Evolutionary conservation across 2,888 invertebrate species (phyloP).

Genomic region (Cephus runcator): DNA sequence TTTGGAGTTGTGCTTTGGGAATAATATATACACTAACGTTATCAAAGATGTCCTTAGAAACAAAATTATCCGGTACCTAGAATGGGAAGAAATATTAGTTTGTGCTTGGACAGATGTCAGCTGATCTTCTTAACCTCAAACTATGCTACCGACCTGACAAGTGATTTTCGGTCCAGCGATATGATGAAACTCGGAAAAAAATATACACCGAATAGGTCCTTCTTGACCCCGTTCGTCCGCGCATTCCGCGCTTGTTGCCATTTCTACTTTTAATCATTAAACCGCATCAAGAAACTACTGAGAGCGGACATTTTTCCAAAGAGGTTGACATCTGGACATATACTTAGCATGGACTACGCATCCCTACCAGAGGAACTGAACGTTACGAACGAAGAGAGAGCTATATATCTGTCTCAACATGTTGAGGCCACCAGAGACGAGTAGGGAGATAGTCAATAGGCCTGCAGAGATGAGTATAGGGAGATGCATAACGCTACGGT

Average conservation of each 20-base stretch:
- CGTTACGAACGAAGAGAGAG: too few species aligned
- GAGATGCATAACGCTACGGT: too few species aligned
- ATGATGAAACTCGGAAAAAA: conserved; percentile 82
- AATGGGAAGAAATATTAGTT: conserved; percentile 39
- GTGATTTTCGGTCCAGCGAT: conserved; percentile 86
- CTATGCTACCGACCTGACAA: conserved; percentile 74
- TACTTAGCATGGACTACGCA: too few species aligned
- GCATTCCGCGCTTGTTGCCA: conserved; percentile 63
- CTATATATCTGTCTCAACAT: too few species aligned
- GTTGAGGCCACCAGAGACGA: too few species aligned
- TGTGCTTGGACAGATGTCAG: conserved; percentile 2
- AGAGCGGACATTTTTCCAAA: too few species aligned
- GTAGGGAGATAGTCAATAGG: too few species aligned
- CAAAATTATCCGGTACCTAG: conserved; percentile 88
- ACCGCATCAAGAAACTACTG: neutral
- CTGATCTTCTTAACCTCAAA: neutral
- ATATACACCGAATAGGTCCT: conserved; percentile 84
- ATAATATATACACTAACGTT: conserved; percentile 94
- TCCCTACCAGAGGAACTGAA: too few species aligned
- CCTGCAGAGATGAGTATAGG: too few species aligned
- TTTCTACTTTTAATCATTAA: conserved; percentile 1
- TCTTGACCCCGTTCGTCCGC: conserved; percentile 75
- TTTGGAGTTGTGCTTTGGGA: conserved; percentile 91
- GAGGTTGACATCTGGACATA: too few species aligned
- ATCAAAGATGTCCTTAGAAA: conserved; percentile 94